Evolutionary conservation across 1,140 invertebrate species (phyloP).

Genomic region (Leptinotarsa texana): DNA sequence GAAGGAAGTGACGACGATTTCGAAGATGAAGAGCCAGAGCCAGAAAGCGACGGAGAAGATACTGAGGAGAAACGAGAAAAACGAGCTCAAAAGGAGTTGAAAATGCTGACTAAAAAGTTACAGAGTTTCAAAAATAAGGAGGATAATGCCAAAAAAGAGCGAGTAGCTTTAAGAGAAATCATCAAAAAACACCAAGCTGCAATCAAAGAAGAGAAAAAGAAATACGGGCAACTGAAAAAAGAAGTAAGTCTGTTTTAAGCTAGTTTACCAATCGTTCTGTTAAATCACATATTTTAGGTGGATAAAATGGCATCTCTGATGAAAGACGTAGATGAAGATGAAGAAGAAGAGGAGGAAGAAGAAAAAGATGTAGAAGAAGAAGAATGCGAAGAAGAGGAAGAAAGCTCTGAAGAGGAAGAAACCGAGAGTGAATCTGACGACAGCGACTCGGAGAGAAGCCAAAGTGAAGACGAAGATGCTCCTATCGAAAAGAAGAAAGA

Average conservation of each 20-base stretch:
- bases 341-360: slow-evolving; percentile 71
- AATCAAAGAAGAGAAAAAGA: slow-evolving; percentile 75
- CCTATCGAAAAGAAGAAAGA: slow-evolving; percentile 66
- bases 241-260: slow-evolving; percentile 67
- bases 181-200: slow-evolving; percentile 78
- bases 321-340: slow-evolving; percentile 76
- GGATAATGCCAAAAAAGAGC: slow-evolving; percentile 75
- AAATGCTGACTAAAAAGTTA: slow-evolving; percentile 78
- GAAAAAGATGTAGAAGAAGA: slow-evolving; percentile 62
- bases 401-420: slow-evolving; percentile 63
- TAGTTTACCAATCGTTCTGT: not conserved
- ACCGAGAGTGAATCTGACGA: slow-evolving; percentile 68
- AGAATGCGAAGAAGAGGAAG: slow-evolving; percentile 65
- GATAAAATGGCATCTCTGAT: slow-evolving; percentile 86
- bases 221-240: slow-evolving; percentile 77
- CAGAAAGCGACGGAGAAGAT: slow-evolving; percentile 71
- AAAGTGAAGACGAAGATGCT: slow-evolving; percentile 69
- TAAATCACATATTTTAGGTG: slow-evolving; percentile 62
- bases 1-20: slow-evolving; percentile 32
- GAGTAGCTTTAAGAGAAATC: slow-evolving; percentile 74
- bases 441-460: slow-evolving; percentile 58
- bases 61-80: slow-evolving; percentile 70
- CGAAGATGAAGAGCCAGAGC: slow-evolving; percentile 54
- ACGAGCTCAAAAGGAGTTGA: slow-evolving; percentile 62
- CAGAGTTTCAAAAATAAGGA: slow-evolving; percentile 78